Conservation (phyloP, 2,888 invertebrate species). For the Neoascia interrupta region DNA sequence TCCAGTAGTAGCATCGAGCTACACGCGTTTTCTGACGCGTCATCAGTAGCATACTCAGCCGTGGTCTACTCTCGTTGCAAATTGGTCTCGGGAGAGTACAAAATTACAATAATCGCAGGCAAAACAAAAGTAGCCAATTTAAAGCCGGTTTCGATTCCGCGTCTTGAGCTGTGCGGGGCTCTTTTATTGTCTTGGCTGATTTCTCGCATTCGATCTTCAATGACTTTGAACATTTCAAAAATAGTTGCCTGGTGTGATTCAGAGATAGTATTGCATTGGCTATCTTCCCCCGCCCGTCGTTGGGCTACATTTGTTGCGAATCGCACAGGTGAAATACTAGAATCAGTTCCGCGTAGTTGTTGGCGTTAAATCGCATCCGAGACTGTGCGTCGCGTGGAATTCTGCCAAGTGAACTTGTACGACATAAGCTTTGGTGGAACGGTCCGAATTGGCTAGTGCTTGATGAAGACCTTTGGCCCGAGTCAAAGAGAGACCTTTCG, state of each 20-base stretch:
- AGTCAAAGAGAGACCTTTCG: neutral
- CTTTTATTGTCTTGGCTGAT: slow-evolving; percentile 6
- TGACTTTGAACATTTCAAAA: slow-evolving; percentile 4
- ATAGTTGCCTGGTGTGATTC: slow-evolving; percentile 62
- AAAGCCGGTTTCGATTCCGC: neutral
- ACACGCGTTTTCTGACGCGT: neutral
- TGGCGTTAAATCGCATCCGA: neutral
- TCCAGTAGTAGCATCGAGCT: neutral
- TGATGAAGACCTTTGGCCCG: too few species aligned
- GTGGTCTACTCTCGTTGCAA: slow-evolving; percentile 1
- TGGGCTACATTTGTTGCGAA: neutral
- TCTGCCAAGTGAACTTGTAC: too few species aligned
- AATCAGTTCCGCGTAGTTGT: neutral
- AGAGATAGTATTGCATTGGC: neutral
- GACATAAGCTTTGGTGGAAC: slow-evolving; percentile 57
- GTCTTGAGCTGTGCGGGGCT: neutral
- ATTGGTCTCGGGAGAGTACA: too few species aligned
- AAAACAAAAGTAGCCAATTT: neutral
- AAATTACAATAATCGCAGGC: neutral
- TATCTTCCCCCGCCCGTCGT: neutral
- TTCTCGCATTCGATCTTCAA: slow-evolving; percentile 6
- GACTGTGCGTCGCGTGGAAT: slow-evolving; percentile 65
- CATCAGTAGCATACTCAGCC: neutral
- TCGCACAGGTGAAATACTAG: neutral
- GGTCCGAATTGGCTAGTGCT: slow-evolving; percentile 52